Base-by-base conservation (phyloP, 2,888 invertebrate genomes). In the Digitonthophagus gazella region DNA sequence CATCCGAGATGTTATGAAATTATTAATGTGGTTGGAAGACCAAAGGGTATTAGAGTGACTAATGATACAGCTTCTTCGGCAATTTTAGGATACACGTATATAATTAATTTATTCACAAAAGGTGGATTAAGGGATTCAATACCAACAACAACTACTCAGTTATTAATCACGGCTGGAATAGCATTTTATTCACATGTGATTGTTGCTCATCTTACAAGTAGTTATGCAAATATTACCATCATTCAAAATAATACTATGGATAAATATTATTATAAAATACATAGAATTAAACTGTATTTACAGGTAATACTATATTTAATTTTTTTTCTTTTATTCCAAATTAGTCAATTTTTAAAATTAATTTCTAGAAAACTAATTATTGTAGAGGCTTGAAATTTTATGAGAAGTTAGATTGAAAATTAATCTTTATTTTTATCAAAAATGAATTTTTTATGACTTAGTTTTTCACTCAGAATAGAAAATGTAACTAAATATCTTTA, bases 201-300 rank as follows among this genome's bases (percentile, higher is more conserved):
- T 56, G 44, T 70, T 54, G 65, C 68, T 15, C 67, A 66, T 54
- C 63, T 70, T 57, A 64, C 67, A 14, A 67, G 68, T 20, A 67
- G 68, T 15, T 65, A 66, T 15, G 68, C 68, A 5, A 68, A 70
- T 18, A 68, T 70, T 28, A 22, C 68, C 2, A 67, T 70, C 14
- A 66, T 70, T 14, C 66, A 70, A 14, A 66, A 66, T 6, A 64
- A 67, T 55, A 69, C 69, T n/a, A 65, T 67, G 65, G 64, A 56
- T 3, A 67, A 64, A 11, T 69, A 67, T 57, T 56, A 67, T 19
- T 57, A 67, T 16, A 67, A 64, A 15, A 69, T 69, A 5, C 67
- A 64, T 20, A 67, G 54, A 28, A 65, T 67, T 15, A 64, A 65
- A 15, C 58, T 67, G 22, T 69, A 58, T 55, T 19, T 69, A 64